Conservation (phyloP, 2,888 invertebrate genomes). For the Antitype chi region DNA sequence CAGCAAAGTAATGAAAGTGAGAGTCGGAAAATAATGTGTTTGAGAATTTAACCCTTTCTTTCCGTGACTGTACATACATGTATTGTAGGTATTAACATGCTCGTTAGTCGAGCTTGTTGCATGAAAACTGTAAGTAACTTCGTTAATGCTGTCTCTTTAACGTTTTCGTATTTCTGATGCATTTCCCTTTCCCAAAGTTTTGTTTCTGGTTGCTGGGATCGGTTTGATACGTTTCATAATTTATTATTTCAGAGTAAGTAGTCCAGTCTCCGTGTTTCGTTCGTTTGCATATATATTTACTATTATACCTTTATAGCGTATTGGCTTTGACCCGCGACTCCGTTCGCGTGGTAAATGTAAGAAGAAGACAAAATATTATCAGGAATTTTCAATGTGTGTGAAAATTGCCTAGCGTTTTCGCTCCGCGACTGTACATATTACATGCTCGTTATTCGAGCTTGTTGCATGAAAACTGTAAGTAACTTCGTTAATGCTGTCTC, state of each 20-base stretch:
- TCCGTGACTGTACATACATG: not conserved
- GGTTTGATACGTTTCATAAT: conserved; percentile 8
- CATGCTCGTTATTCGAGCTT: conserved; percentile 59
- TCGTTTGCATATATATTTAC: too few relatives aligned
- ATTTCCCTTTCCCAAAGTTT: conserved; percentile 32
- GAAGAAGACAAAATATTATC: too few relatives aligned
- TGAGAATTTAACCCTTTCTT: not conserved
- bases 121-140: conserved; percentile 65
- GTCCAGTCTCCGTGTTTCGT: too few relatives aligned
- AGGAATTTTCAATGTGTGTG: too few relatives aligned
- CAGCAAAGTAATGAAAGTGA: not conserved
- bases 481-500: conserved; percentile 63
- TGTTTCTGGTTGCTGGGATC: not conserved
- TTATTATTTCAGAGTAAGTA: not conserved
- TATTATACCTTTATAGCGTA: too few relatives aligned
- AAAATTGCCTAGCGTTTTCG: not conserved
- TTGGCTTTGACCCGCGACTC: too few relatives aligned
- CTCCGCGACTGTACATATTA: not conserved
- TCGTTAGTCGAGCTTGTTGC: conserved; percentile 57
- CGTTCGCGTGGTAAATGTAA: too few relatives aligned
- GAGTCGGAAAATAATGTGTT: not conserved
- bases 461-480: conserved; percentile 58
- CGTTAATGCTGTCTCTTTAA: conserved; percentile 50
- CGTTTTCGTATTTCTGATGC: conserved; percentile 33
- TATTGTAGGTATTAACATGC: conserved; percentile 16